Evolutionary conservation across 2,113 vertebrate genomes (phyloP), one percentile per base, ranked within the genome.

Genomic region (Circaetus gallicus): DNA sequence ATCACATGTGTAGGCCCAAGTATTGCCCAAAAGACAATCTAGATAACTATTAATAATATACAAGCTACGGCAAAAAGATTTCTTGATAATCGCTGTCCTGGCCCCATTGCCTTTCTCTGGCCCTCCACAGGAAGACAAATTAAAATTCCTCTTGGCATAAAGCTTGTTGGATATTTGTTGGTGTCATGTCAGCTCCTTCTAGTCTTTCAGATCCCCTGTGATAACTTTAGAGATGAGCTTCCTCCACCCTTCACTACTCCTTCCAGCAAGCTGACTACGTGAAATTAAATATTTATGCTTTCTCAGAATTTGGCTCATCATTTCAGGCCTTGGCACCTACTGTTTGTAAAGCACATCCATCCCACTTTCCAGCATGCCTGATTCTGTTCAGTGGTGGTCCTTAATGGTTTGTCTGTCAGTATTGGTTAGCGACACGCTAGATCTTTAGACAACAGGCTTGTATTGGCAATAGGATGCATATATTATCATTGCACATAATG

Each of bases 391-490:
- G 12, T 12, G 19, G 29, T 16, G 6, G 34, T 42, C 25, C 62
- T 81, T 61, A 49, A 32, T 3, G 6, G 25, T 56, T 70, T 50
- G 42, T 55, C n/a, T 43, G 32, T 24, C 40, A 22, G 16, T 22
- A 50, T 3, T 14, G 17, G n/a, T 56, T 36, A 24, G 8, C 21
- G 19, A 63, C 32, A 18, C 0, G 0, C 32, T 25, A 3, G 26
- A 36, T 43, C 50, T 43, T 70, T 26, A 62, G 16, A 16, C 50
- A 77, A n/a, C 1, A 0, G 16, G 22, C 7, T 71, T 15, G 14
- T 25, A 47, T 11, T 17, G 6, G 18, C 20, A 38, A 13, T 13
- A 24, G 22, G 4, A 40, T 16, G 9, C 13, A 22, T 21, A 5
- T n/a, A 26, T 42, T 65, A 8, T 31, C 34, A n/a, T 18, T 43